Evolutionary conservation across 2,888 invertebrate genomes (phyloP), one percentile per base, ranked within the genome.

Genomic region (Octonoba sinensis): DNA sequence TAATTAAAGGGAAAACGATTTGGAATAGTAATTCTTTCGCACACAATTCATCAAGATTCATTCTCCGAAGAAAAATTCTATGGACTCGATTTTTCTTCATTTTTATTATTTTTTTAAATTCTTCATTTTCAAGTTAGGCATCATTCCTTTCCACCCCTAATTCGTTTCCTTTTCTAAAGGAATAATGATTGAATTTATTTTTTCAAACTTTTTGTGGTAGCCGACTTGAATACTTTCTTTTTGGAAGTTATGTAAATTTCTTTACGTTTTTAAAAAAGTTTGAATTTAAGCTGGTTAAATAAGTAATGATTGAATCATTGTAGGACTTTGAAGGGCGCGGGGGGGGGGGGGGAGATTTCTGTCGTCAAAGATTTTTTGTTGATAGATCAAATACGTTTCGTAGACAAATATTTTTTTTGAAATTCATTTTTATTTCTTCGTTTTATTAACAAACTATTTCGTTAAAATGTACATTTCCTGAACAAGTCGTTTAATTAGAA

Each of bases 1-100:
- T 82, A 82, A 82, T 82, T 82, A 82, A 82, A 69, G 79, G 70
- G 57, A 82, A 82, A 82, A 75, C 81, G 81, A 82, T 82, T 82
- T 82, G 60, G 74, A 75, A 57, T 69, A 64, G 75, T 82, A 75
- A 82, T 82, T 82, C 81, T 75, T 75, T 75, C 73, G 54, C 60
- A 46, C 51, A 56, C 64, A 74, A 82, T 82, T 82, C 75, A 82
- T 82, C 81, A 82, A 49, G 16, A 47, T 46, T 66, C 46, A 12
- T 24, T 24, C 60, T 46, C 20, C 49, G 27, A 49, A 60, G 51
- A 67, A 49, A 59, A 59, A 75, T 75, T 70, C 36, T 69, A 64
- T 66, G n/a, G 59, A 69, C 22, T 54, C 46, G 64, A 57, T 74
- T 70, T 70, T 71, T 54, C 62, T 36, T 36, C 36, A 6, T 44